Base-by-base conservation (phyloP, 2,113 vertebrate species). In the Syngnathus scovelli region DNA sequence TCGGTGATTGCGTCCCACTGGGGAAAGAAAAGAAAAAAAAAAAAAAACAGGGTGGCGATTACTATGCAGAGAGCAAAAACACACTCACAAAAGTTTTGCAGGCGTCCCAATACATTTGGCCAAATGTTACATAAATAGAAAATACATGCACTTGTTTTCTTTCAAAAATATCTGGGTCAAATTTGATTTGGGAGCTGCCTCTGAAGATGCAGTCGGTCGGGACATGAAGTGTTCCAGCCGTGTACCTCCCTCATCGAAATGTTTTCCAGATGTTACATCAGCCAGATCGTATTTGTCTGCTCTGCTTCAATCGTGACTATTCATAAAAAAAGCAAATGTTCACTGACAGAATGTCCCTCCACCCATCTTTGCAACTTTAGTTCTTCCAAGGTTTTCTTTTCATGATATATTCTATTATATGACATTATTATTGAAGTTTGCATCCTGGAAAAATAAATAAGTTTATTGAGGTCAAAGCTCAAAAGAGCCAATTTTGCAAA, bases 1-100 rank as follows among this genome's bases (percentile, higher is more conserved):
- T 99, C 97, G 72, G 95, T 98, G 85, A 99, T 99, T 65, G 95
- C 92, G 71, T 99, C 97, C 97, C 97, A 99, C 97, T 99, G 83
- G 0, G 87, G 79, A 70, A 77, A 72, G 71, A 70, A 75, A 74
- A 49, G n/a, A 68, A 33, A 15, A 2, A 41, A 61, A 51, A 23
- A 4, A 54, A 23, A 10, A 55, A 33, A 58, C 7, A 33, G 23
- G 54, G 15, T 58, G 55, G 12, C 6, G 21, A 3, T 1, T 44
- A 15, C 2, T 46, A 16, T 27, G 55, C 55, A 15, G 27, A 36
- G 55, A 58, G 36, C 55, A 58, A 58, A 13, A 33, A 51, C 10
- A 12, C 5, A 27, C 1, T 16, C 15, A 12, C 6, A 48, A 6
- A 48, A 16, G 12, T 33, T 33, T 33, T 33, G 27, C 27, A 33